These are phyloP conservation scores for Nebria brevicollis DNA, from an alignment of 2,888 invertebrate genomes.

Conservation along the genomic window DNA sequence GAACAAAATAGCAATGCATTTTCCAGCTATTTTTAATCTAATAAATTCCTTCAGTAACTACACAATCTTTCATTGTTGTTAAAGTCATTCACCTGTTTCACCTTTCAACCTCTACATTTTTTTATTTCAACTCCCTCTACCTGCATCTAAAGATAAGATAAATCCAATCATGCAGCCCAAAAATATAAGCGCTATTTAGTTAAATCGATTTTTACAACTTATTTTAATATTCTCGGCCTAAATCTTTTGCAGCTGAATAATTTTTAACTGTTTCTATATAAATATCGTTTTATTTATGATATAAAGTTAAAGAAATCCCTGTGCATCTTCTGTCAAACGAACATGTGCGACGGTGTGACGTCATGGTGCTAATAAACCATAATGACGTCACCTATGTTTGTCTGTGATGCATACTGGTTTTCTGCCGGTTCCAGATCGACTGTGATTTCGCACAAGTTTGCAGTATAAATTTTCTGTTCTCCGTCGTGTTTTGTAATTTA, in stretches of 20 bases:
- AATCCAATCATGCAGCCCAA: neutral
- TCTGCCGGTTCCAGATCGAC: constrained; percentile 26
- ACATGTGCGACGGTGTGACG: constrained; percentile 41
- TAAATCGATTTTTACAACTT: neutral
- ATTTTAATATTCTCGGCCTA: neutral
- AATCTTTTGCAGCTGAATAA: neutral
- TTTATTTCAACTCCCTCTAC: neutral
- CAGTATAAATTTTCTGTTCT: neutral
- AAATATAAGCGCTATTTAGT: neutral
- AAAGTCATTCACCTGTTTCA: neutral
- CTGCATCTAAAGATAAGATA: neutral
- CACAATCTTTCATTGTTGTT: neutral
- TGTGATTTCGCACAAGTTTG: constrained; percentile 41
- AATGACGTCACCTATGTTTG: constrained; percentile 31
- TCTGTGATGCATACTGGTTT: constrained; percentile 31
- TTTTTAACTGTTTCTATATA: neutral
- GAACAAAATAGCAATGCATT: too few species aligned
- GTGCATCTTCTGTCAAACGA: constrained; percentile 20
- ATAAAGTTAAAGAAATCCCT: neutral
- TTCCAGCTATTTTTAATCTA: too few species aligned
- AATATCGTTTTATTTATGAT: neutral
- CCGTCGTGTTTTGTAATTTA: constrained; percentile 12
- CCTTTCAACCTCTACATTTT: neutral
- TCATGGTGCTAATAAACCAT: constrained; percentile 3
- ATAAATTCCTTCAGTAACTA: neutral